phyloP scores from a whole-genome alignment of 2,113 vertebrate species.

The Maccullochella peelii region DNA sequence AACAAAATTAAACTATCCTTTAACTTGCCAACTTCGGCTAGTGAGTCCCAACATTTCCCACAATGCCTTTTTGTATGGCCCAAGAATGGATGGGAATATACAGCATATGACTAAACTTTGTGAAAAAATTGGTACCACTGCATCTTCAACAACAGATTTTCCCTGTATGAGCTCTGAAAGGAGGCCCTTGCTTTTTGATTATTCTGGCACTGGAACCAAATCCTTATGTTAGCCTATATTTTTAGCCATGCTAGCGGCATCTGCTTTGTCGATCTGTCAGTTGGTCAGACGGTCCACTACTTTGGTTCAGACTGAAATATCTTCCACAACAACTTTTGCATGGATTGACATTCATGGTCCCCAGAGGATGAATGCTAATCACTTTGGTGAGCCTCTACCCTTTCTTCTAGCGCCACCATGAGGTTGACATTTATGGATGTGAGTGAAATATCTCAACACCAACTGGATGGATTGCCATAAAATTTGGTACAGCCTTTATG shows the following conservation, averaged over 20 bases:
- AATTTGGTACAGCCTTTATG: neutral
- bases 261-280: neutral
- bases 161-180: neutral
- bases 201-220: neutral
- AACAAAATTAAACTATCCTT: neutral
- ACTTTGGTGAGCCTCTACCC: neutral
- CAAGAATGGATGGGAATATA: neutral
- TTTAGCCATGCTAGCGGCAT: neutral
- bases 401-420: neutral
- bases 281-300: neutral
- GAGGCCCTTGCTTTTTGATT: neutral
- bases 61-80: neutral
- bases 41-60: neutral
- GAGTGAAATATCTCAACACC: neutral
- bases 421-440: neutral
- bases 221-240: neutral
- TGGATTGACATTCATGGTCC: neutral
- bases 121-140: neutral
- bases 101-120: neutral
- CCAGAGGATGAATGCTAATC: neutral
- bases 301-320: neutral
- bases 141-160: neutral
- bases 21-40: no score
- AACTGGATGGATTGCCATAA: neutral
- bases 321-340: no score